These are phyloP conservation scores for Sphaeramia orbicularis DNA, from an alignment of 2,797 vertebrate species.

Conservation along the genomic window DNA sequence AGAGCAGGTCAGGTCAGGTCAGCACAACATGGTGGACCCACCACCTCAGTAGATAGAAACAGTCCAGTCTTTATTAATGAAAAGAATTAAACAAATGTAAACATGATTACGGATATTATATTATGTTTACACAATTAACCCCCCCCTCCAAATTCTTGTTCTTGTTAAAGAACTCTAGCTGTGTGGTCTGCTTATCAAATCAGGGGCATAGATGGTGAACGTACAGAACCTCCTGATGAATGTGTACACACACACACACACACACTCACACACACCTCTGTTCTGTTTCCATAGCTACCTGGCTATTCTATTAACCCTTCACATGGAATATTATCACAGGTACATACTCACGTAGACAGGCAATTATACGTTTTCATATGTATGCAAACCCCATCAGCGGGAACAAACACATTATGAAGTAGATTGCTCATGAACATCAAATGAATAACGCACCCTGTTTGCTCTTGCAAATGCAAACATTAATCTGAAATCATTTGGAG, in stretches of 20 bases:
- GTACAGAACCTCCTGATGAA: background rate
- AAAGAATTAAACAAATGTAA: no score
- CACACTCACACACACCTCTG: conserved; percentile 13
- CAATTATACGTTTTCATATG: conserved; percentile 32
- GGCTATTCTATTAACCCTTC: conserved; percentile 46
- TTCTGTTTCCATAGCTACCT: conserved; percentile 60
- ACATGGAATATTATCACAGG: conserved; percentile 29
- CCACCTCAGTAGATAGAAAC: no score
- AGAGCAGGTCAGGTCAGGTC: no score
- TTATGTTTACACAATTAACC: no score
- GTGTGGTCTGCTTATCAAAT: background rate
- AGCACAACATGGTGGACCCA: no score
- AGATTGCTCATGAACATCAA: conserved; percentile 40
- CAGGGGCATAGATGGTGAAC: background rate
- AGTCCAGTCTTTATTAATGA: no score
- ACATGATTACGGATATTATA: no score
- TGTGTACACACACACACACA: conserved; percentile 3
- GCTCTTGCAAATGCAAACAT: conserved; percentile 36
- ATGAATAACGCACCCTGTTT: conserved; percentile 22
- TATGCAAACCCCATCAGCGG: conserved; percentile 26
- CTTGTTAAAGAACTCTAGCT: conserved; percentile 4
- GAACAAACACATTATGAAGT: conserved; percentile 48
- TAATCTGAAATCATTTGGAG: conserved; percentile 32
- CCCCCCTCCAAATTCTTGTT: background rate
- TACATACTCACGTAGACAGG: conserved; percentile 9